A percentile compares a stretch with the other conserved stretches of the same genome.
Conservation (phyloP, 2,888 invertebrate species). For the Zaprionus lineosus region DNA sequence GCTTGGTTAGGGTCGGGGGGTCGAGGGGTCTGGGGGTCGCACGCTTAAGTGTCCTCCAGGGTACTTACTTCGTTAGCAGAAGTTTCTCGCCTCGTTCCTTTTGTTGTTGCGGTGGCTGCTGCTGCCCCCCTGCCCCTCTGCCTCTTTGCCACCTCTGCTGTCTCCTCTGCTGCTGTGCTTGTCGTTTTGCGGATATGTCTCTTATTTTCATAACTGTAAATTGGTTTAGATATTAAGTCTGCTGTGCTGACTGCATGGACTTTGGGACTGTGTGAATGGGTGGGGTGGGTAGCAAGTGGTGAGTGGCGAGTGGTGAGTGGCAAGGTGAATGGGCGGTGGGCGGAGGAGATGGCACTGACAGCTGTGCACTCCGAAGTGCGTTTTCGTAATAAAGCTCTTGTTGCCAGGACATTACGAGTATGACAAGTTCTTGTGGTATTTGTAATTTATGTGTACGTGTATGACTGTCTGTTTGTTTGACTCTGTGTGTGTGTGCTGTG, state of each 20-base stretch:
- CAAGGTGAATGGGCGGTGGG: background rate
- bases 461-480: background rate
- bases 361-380: slow-evolving; percentile 44
- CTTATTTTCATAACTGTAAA: slow-evolving; percentile 81
- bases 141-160: background rate
- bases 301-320: background rate
- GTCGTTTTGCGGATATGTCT: slow-evolving; percentile 79
- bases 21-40: slow-evolving; percentile 57
- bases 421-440: slow-evolving; percentile 37
- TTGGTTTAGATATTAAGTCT: slow-evolving; percentile 81
- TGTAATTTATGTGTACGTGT: slow-evolving; percentile 9
- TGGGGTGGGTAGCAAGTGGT: slow-evolving; percentile 3
- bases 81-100: slow-evolving; percentile 65
- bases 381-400: slow-evolving; percentile 54
- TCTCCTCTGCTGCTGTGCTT: slow-evolving; percentile 48
- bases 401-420: slow-evolving; percentile 46
- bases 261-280: background rate
- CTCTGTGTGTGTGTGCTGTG: background rate
- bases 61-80: slow-evolving; percentile 78
- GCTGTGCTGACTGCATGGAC: slow-evolving; percentile 48
- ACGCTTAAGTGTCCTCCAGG: slow-evolving; percentile 81
- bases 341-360: slow-evolving; percentile 13
- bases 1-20: too few species aligned
- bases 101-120: slow-evolving; percentile 38
- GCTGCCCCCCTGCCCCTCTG: slow-evolving; percentile 1